Percentiles rank a stretch among this genome's conserved stretches.
Conservation (phyloP, 30 jellyfish, hydroid and myxozoan species). For the Rhopilema esculentum region DNA sequence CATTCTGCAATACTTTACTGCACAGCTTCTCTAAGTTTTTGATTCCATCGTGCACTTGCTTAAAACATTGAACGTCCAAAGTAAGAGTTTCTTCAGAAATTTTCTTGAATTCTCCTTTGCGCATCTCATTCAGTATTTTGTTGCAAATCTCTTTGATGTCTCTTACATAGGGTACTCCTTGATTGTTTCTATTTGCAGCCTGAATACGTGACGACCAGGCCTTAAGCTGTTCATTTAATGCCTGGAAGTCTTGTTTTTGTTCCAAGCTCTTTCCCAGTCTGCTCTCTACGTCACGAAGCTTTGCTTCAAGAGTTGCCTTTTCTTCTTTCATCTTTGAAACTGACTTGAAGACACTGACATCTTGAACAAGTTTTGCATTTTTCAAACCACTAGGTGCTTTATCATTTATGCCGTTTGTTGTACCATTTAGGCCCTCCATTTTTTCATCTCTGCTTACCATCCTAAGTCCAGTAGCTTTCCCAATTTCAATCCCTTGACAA, state of each 20-base stretch:
- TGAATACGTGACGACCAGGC: constrained; percentile 56
- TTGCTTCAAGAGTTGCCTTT: constrained; percentile 17
- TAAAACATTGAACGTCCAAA: constrained; percentile 59
- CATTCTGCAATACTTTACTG: constrained; percentile 64
- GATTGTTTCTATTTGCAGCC: constrained; percentile 62
- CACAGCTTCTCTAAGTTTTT: constrained; percentile 54
- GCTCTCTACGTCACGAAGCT: constrained; percentile 36
- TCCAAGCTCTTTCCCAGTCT: constrained; percentile 9
- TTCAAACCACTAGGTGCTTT: neutral
- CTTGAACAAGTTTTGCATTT: neutral
- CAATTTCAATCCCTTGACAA: no score
- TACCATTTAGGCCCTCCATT: neutral
- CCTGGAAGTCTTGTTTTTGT: constrained; percentile 23
- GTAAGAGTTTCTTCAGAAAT: constrained; percentile 24
- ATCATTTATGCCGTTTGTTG: neutral
- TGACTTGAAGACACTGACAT: constrained; percentile 40
- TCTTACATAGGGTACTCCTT: constrained; percentile 65
- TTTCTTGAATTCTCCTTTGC: constrained; percentile 46
- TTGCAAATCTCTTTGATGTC: constrained; percentile 66
- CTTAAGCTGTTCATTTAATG: constrained; percentile 34
- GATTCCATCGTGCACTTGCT: constrained; percentile 46
- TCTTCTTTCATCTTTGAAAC: constrained; percentile 43
- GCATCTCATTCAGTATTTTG: constrained; percentile 54
- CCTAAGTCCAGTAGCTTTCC: no score
- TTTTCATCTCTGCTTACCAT: no score